phyloP scores from a whole-genome alignment of 2,888 invertebrate genomes.

The Nezara viridula region DNA sequence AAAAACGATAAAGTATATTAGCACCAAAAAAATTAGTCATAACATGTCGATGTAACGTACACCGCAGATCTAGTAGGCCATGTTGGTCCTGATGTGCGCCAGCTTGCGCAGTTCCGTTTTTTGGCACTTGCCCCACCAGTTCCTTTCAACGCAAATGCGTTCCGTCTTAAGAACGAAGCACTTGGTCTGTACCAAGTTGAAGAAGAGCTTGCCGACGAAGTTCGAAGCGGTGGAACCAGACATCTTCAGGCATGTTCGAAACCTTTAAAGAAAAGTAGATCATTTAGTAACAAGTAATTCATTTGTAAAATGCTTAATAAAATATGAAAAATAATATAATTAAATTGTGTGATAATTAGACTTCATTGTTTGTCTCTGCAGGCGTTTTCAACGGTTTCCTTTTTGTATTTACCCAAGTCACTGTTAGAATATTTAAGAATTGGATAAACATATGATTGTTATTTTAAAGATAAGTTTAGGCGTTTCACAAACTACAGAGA shows the following conservation, averaged over 20 bases:
- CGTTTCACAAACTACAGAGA: no score
- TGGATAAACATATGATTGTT: no score
- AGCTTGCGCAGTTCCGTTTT: conserved; percentile 78
- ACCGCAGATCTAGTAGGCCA: conserved; percentile 72
- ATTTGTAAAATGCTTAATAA: not conserved
- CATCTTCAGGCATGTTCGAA: conserved; percentile 91
- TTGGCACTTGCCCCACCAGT: conserved; percentile 88
- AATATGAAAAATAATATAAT: not conserved
- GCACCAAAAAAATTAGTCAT: conserved; percentile 40
- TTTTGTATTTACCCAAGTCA: no score
- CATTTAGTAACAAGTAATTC: conserved; percentile 55
- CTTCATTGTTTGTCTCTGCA: not conserved
- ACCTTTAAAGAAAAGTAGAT: conserved; percentile 75
- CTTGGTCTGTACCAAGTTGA: conserved; percentile 94
- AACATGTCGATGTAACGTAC: not conserved
- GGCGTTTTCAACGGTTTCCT: no score
- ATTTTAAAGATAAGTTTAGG: no score
- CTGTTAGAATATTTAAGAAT: no score
- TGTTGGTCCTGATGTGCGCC: conserved; percentile 82
- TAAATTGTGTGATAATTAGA: not conserved
- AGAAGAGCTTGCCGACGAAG: conserved; percentile 92
- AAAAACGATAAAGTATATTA: conserved; percentile 42
- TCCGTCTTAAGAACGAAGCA: conserved; percentile 90
- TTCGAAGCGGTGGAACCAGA: conserved; percentile 89
- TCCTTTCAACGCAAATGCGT: conserved; percentile 80